Evolutionary conservation across 2,888 invertebrate species (phyloP), one percentile per base, ranked within the genome.

Genomic region (Eilema sororculum): DNA sequence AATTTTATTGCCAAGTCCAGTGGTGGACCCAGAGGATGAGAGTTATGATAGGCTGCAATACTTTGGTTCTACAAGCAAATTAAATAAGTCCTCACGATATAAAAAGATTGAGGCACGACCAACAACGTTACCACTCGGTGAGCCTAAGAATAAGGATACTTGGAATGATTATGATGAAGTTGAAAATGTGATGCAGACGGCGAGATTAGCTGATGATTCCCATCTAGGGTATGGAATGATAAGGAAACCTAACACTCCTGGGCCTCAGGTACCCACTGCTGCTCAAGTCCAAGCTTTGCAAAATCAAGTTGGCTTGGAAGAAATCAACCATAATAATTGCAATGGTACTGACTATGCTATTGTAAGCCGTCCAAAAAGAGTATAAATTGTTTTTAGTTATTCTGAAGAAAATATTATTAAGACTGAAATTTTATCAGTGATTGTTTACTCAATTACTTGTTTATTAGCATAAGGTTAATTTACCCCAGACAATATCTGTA

Each of bases 281-380:
- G 95, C 95, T 61, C 96, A 96, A 84, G 92, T 92, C 16, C 93
- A 92, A 81, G 92, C 89, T n/a, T 85, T 92, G 58, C 95, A 95
- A 74, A 93, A 93, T 71, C 91, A 91, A 85, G 91, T 94, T 59
- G 92, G 90, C 9, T 86, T 95, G 68, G 94, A 95, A 78, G 95
- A 96, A 80, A 94, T 97, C 52, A 96, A 96, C 84, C 97, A 97
- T 87, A 97, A 96, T 85, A 96, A 96, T 82, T 97, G 97, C 81
- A 98, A 98, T 87, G 97, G 98, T 69, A 96, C 97, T 76, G 97
- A 97, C 85, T 98, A 98, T 93, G 98, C 98, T 75, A 96, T 98
- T 85, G 97, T 98, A 71, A 98, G 98, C 88, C 98, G 98, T 92
- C 97, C 98, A 86, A 98, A 98, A 96, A 96, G 97, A 93, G 98